Evolutionary conservation across 2,113 vertebrate genomes (phyloP).

Genomic region (Pelodiscus sinensis): DNA sequence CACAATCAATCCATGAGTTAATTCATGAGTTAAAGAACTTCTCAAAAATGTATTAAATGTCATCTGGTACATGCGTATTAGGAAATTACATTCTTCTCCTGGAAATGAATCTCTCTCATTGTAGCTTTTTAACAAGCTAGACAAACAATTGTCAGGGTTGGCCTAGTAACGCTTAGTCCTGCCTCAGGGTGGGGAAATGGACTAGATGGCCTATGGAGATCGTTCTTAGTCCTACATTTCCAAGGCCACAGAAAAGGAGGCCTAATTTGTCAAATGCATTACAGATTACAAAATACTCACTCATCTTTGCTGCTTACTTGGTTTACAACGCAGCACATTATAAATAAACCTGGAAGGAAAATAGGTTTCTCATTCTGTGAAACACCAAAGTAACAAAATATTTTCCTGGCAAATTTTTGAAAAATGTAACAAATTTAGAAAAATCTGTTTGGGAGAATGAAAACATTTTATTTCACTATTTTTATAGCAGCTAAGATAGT

Average conservation of each 20-base stretch:
- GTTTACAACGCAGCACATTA: neutral
- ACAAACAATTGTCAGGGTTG: neutral
- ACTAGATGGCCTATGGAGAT: neutral
- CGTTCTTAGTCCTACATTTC: neutral
- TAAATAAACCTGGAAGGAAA: neutral
- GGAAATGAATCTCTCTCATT: neutral
- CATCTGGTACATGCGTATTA: neutral
- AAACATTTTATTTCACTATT: too few relatives aligned
- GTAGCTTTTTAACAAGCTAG: neutral
- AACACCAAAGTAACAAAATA: too few relatives aligned
- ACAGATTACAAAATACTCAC: neutral
- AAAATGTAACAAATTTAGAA: too few relatives aligned
- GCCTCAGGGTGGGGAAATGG: neutral
- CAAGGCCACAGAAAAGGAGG: accelerated
- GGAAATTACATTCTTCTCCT: neutral
- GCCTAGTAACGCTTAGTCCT: neutral
- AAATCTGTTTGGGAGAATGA: too few relatives aligned
- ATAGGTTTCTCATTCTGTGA: too few relatives aligned
- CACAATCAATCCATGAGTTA: neutral
- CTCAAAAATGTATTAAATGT: neutral
- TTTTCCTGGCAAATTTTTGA: too few relatives aligned
- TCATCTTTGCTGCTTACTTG: neutral
- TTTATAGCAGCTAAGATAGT: too few relatives aligned
- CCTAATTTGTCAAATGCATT: neutral
- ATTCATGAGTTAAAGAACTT: neutral